Conservation (phyloP, 2,113 vertebrate genomes). For the Camarhynchus parvulus region DNA sequence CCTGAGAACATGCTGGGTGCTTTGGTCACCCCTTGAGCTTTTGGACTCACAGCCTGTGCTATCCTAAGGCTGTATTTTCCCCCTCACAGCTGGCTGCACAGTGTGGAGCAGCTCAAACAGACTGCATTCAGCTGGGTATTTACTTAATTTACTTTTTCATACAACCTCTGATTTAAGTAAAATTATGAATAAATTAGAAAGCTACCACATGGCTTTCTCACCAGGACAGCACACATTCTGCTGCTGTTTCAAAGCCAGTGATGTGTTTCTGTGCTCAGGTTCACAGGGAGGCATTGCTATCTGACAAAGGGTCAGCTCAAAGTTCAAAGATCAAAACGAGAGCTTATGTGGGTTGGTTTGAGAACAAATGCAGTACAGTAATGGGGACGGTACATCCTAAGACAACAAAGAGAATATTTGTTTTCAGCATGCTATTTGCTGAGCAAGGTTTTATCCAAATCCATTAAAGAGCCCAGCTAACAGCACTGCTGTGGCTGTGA, state of each 20-base stretch:
- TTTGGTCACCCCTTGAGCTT: not conserved
- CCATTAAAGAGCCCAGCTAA: constrained; percentile 2
- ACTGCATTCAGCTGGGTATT: constrained; percentile 14
- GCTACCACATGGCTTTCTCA: not conserved
- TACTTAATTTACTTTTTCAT: constrained; percentile 42
- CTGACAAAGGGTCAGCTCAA: not conserved
- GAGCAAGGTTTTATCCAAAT: constrained; percentile 21
- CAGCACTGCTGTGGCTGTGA: not conserved
- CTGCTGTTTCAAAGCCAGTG: not conserved
- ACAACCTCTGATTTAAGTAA: constrained; percentile 2
- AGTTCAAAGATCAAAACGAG: constrained; percentile 5
- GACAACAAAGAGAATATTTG: constrained; percentile 2
- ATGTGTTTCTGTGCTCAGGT: not conserved
- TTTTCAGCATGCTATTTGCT: constrained; percentile 22
- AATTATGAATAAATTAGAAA: constrained; percentile 37
- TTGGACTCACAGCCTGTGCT: not conserved
- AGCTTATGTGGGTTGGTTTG: fast-evolving
- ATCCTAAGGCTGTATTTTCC: not conserved
- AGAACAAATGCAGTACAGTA: constrained; percentile 1
- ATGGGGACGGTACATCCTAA: not conserved
- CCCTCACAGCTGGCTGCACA: not conserved
- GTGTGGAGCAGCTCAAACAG: not conserved
- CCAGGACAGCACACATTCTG: not conserved
- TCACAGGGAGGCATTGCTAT: not conserved
- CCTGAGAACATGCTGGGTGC: not conserved